Evolutionary conservation across 1,140 invertebrate genomes (phyloP), one percentile per base, ranked within the genome.

Genomic region (Gryon sp.): DNA sequence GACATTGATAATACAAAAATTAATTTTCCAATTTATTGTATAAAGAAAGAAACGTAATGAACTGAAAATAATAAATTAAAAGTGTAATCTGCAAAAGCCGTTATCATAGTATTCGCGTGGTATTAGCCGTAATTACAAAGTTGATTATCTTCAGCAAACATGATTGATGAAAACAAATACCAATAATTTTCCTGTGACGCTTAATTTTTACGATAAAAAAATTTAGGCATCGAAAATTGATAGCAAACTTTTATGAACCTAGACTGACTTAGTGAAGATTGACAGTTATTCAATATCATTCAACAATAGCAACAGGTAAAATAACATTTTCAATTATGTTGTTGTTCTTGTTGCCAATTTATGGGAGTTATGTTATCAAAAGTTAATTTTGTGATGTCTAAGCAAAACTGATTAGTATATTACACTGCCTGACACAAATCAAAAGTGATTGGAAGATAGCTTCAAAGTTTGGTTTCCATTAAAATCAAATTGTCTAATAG

Each of bases 221-320:
- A 43, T 55, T 66, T 66, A 26, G 34, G 12, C 36, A 34, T 18
- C 4, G 11, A 26, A n/a, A n/a, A n/a, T n/a, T n/a, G n/a, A n/a
- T n/a, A n/a, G n/a, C n/a, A n/a, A n/a, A n/a, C n/a, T n/a, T n/a
- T n/a, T 11, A 30, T n/a, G 11, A 2, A 7, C 14, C 3, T 4
- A 14, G 2, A 12, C n/a, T 12, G 40, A 36, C 28, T 24, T 46
- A 48, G 50, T 50, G 18, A 11, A 11, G 5, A 68, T 38, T 68
- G 63, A 69, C 43, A 26, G 43, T 0, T 69, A 59, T 59, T 69
- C 65, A 43, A 69, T 68, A 48, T 32, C n/a, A n/a, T n/a, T n/a
- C n/a, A n/a, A n/a, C n/a, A n/a, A n/a, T n/a, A n/a, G n/a, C n/a
- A n/a, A n/a, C n/a, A n/a, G n/a, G n/a, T n/a, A n/a, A n/a, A n/a